Evolutionary conservation across 2,888 invertebrate genomes (phyloP).

Genomic region (Morpho achilles): DNA sequence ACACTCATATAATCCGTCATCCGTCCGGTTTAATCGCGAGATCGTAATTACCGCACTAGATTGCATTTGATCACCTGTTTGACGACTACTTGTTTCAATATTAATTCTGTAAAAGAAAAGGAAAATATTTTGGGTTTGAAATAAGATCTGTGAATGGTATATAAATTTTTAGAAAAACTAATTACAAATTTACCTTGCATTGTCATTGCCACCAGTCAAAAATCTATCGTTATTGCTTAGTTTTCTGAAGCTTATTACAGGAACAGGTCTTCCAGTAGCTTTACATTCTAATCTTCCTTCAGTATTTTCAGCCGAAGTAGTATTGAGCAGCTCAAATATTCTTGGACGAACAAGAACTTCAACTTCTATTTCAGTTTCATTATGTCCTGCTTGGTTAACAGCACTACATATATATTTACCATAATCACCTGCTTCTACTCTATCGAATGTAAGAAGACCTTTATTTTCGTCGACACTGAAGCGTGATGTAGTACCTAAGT

Average conservation of each 20-base stretch:
- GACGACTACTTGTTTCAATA: slow-evolving; percentile 76
- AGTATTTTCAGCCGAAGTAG: slow-evolving; percentile 81
- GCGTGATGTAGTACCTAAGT: slow-evolving; percentile 81
- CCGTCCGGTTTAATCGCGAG: slow-evolving; percentile 80
- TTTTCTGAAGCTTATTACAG: slow-evolving; percentile 88
- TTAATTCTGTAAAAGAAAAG: slow-evolving; percentile 67
- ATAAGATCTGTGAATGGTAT: too few species aligned
- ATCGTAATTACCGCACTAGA: slow-evolving; percentile 84
- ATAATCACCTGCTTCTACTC: slow-evolving; percentile 87
- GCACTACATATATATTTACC: slow-evolving; percentile 91
- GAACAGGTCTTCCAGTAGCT: slow-evolving; percentile 89
- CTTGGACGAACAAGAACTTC: slow-evolving; percentile 88
- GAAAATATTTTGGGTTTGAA: too few species aligned
- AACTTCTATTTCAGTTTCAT: slow-evolving; percentile 83
- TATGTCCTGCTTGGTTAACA: slow-evolving; percentile 86
- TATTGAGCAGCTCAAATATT: slow-evolving; percentile 87
- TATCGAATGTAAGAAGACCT: slow-evolving; percentile 85
- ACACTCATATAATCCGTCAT: slow-evolving; percentile 95
- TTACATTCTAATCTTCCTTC: slow-evolving; percentile 86
- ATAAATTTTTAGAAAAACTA: background rate
- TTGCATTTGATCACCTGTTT: slow-evolving; percentile 69
- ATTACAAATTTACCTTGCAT: slow-evolving; percentile 59
- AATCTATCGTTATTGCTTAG: slow-evolving; percentile 83
- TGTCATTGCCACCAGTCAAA: slow-evolving; percentile 81
- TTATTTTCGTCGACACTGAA: slow-evolving; percentile 84